These are phyloP conservation scores for Globodera rostochiensis DNA, from an alignment of 1,140 invertebrate genomes.

Conservation along the genomic window DNA sequence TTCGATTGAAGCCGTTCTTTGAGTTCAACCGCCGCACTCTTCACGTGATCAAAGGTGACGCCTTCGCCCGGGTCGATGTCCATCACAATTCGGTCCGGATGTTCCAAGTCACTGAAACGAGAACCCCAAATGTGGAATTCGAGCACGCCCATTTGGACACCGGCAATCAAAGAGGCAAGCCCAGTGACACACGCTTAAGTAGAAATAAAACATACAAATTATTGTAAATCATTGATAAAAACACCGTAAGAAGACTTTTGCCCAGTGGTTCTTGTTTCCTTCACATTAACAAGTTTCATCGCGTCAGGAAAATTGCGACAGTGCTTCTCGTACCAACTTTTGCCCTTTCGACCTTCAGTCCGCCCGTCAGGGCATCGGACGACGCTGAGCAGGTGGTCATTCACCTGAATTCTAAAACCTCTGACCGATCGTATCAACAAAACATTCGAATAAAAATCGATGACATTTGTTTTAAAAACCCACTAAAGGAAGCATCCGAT, in stretches of 20 bases:
- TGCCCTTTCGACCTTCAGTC: not conserved
- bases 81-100: constrained; percentile 8
- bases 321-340: constrained; percentile 6
- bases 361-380: not conserved
- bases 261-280: not conserved
- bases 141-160: constrained; percentile 7
- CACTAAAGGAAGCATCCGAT: constrained; percentile 4
- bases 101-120: not conserved
- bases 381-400: not conserved
- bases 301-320: constrained; percentile 2
- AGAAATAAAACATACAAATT: not conserved
- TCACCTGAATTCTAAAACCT: not conserved
- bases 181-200: not conserved
- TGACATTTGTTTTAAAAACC: not conserved
- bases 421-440: not conserved
- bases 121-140: constrained; percentile 17
- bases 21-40: not conserved
- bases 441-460: not conserved
- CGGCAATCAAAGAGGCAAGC: not conserved
- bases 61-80: constrained; percentile 10
- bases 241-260: not conserved
- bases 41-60: constrained; percentile 9
- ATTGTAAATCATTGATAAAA: not conserved
- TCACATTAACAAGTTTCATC: not conserved
- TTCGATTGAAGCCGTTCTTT: not conserved